Evolutionary conservation across 2,797 vertebrate genomes (phyloP).

Genomic region (Tadarida brasiliensis): DNA sequence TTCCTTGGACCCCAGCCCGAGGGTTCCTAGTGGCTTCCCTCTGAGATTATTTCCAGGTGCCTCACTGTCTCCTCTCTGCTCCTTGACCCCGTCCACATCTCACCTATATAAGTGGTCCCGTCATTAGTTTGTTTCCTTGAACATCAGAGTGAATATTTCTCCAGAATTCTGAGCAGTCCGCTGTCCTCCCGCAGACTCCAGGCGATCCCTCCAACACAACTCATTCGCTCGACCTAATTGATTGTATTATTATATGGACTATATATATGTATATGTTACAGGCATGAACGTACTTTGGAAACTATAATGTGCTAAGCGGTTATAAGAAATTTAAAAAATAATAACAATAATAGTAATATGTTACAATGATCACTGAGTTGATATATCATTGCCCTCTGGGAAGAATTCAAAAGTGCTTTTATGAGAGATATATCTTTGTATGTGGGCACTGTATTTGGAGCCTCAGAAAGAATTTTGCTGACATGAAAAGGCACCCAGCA

Average conservation of each 20-base stretch:
- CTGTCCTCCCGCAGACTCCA: neutral
- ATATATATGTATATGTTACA: neutral
- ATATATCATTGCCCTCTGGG: neutral
- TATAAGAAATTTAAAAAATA: conserved; percentile 11
- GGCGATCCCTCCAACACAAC: neutral
- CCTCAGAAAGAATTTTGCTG: neutral
- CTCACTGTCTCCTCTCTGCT: neutral
- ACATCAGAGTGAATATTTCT: neutral
- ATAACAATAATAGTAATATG: neutral
- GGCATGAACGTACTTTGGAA: neutral
- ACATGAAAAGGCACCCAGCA: neutral
- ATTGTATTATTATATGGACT: neutral
- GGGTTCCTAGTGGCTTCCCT: neutral
- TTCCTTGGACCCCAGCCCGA: neutral
- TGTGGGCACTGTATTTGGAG: neutral
- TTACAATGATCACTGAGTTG: neutral
- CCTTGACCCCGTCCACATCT: neutral
- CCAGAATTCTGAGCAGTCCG: neutral
- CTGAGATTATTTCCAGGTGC: neutral
- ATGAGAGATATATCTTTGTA: neutral
- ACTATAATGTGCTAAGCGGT: neutral
- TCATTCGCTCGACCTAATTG: neutral
- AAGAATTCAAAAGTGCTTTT: neutral
- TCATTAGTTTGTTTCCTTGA: conserved; percentile 2
- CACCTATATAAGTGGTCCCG: neutral